Evolutionary conservation across 2,888 invertebrate species (phyloP).

Genomic region (Andricus quercusramuli): DNA sequence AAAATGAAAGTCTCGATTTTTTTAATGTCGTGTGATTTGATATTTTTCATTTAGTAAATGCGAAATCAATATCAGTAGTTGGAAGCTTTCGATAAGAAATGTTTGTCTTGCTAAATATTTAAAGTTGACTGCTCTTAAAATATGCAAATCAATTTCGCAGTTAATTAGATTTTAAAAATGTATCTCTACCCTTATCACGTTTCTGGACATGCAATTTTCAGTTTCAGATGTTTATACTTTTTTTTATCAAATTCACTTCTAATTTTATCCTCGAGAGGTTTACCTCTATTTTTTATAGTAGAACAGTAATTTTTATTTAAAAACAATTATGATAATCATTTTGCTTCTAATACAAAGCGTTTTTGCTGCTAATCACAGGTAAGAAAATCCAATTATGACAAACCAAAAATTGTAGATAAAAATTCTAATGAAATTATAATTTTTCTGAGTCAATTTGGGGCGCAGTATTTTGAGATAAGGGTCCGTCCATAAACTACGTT

Average conservation of each 20-base stretch:
- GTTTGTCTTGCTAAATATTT: not conserved
- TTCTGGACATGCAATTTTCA: not conserved
- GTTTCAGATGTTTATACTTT: not conserved
- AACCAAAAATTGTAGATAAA: too few species aligned
- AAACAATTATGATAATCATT: not conserved
- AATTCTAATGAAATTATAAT: too few species aligned
- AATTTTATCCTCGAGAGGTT: not conserved
- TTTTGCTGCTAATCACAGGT: constrained; percentile 42
- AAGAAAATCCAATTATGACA: not conserved
- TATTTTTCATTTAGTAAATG: not conserved
- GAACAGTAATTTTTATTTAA: not conserved
- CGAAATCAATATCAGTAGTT: not conserved
- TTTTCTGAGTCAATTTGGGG: too few species aligned
- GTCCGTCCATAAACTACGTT: too few species aligned
- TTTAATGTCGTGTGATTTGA: not conserved
- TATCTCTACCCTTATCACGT: not conserved
- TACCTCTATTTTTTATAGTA: not conserved
- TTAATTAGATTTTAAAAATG: not conserved
- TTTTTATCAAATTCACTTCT: not conserved
- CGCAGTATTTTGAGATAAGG: not conserved
- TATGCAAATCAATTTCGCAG: constrained; percentile 27
- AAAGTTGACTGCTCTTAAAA: not conserved
- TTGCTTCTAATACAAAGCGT: constrained; percentile 43
- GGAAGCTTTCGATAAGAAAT: not conserved
- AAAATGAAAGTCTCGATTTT: not conserved